phyloP scores from a whole-genome alignment of 2,888 invertebrate genomes.

The Meteorus cinctellus region DNA sequence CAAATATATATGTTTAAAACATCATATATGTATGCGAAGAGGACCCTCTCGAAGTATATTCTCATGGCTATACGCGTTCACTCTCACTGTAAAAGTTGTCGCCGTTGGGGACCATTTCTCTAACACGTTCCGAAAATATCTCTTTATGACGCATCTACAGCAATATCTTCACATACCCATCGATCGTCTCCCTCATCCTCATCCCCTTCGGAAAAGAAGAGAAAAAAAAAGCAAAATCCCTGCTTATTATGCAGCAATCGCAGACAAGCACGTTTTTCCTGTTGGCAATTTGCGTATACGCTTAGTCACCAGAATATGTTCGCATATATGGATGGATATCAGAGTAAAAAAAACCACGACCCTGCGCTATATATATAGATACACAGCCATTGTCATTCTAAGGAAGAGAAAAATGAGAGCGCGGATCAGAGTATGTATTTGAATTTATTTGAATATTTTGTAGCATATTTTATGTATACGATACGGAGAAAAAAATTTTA shows the following conservation, averaged over 20 bases:
- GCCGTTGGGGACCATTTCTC: conserved; percentile 37
- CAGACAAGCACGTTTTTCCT: conserved; percentile 36
- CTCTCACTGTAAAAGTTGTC: conserved; percentile 34
- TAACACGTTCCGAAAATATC: conserved; percentile 21
- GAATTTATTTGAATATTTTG: conserved; percentile 2
- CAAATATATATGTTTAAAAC: conserved; percentile 16
- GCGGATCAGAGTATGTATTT: neutral
- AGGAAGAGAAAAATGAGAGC: neutral
- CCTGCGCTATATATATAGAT: neutral
- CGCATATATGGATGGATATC: neutral
- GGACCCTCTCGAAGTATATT: neutral
- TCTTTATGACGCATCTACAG: conserved; percentile 17
- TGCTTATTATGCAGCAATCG: conserved; percentile 39
- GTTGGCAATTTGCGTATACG: conserved; percentile 20
- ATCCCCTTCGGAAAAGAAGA: neutral
- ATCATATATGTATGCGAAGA: conserved; percentile 4
- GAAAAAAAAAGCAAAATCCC: conserved; percentile 7
- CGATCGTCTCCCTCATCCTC: conserved; percentile 24
- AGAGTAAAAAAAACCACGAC: neutral
- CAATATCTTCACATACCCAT: conserved; percentile 31
- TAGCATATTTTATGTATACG: neutral
- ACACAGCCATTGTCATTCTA: neutral
- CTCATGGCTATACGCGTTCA: conserved; percentile 28
- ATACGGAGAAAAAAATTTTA: neutral
- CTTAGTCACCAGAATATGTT: conserved; percentile 4